Evolutionary conservation across 2,113 vertebrate species (phyloP).

Genomic region (Dipodomys ordii): DNA sequence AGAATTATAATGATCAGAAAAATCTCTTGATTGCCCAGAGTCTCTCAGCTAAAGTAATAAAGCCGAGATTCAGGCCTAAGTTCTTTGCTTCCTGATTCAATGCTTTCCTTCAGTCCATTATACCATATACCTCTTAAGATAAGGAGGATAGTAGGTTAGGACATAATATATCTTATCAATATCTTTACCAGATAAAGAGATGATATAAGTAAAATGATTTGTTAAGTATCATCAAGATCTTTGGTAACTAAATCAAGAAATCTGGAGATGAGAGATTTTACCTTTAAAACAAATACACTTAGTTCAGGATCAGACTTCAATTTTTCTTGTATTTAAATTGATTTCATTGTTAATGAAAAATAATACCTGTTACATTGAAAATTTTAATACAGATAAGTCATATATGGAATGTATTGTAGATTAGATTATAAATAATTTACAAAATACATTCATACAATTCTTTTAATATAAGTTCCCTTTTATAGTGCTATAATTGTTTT

Average conservation of each 20-base stretch:
- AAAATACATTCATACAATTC: conserved; percentile 1
- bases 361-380: not conserved
- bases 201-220: conserved; percentile 23
- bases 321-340: conserved; percentile 41
- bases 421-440: conserved; percentile 17
- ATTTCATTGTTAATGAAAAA: conserved; percentile 46
- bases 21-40: not conserved
- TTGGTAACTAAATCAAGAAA: not conserved
- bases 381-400: conserved; percentile 31
- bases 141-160: not conserved
- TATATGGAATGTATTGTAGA: not conserved
- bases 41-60: not conserved
- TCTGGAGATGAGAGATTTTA: not conserved
- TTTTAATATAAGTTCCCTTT: not conserved
- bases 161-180: conserved; percentile 21
- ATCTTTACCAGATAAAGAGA: not conserved
- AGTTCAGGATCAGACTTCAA: not conserved
- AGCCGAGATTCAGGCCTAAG: not conserved
- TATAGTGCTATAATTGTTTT: not conserved
- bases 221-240: conserved; percentile 15
- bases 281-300: conserved; percentile 31
- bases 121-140: not conserved
- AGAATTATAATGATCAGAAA: not conserved
- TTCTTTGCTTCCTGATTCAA: not conserved
- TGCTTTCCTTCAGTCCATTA: not conserved